Evolutionary conservation across 2,113 vertebrate species (phyloP), one percentile per base, ranked within the genome.

Genomic region (Empidonax traillii): DNA sequence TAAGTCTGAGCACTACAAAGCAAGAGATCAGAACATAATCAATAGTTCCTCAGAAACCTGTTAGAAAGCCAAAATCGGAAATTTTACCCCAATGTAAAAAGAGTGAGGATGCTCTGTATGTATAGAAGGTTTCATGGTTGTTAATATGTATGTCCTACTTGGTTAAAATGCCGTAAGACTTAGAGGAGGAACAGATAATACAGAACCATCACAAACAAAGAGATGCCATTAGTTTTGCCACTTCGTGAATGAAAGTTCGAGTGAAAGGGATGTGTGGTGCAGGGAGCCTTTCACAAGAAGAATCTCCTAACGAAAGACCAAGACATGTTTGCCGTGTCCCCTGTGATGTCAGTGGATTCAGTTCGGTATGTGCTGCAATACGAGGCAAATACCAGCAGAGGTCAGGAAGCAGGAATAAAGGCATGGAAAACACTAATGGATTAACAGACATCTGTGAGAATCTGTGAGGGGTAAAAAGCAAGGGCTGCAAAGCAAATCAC

Each of bases 391-490:
- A 37, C 89, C 91, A 92, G 89, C n/a, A 96, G 92, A 94, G 87
- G 91, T 87, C 94, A 87, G 62, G 83, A 39, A 94, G 72, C 59
- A 79, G 87, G 94, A 92, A 44, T 27, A 66, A 85, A 90, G 77
- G 37, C 62, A 22, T 52, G 15, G 65, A 27, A 59, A 92, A 11
- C 14, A 24, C n/a, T 27, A 8, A 17, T 3, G 56, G 46, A 14
- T 12, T 46, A 22, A 33, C 0, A 43, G 35, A 52, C 14, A 1
- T 7, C 25, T 68, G 7, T 37, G 28, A 69, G 17, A 13, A 1
- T 7, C 25, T 68, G 8, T 37, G 28, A 69, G 17, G 15, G 22
- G 10, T 66, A 10, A 31, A 58, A 94, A 30, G 30, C 16, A 23
- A 49, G 28, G 39, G 11, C 25, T 62, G 55, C 49, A 44, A 55